Evolutionary conservation across 2,797 vertebrate genomes (phyloP).

Genomic region (Lacerta agilis): DNA sequence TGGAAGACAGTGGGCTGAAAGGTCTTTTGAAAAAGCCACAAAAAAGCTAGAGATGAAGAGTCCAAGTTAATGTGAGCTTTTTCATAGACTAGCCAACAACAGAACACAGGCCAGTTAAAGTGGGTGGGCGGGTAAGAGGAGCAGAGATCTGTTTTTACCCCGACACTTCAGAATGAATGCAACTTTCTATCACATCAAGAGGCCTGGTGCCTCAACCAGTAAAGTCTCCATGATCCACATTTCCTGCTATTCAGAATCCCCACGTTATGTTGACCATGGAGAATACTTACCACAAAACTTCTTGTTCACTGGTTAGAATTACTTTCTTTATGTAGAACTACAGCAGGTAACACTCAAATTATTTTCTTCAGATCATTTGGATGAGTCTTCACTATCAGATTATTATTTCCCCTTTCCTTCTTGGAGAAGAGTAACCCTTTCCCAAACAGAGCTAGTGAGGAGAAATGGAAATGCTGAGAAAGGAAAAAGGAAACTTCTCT

Average conservation of each 20-base stretch:
- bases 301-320: neutral
- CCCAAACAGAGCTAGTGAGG: neutral
- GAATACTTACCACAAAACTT: neutral
- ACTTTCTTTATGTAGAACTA: neutral
- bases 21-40: constrained; percentile 37
- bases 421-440: neutral
- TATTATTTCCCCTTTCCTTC: neutral
- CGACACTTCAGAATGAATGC: neutral
- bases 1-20: constrained; percentile 10
- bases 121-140: neutral
- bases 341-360: neutral
- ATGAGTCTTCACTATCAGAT: neutral
- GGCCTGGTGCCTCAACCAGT: neutral
- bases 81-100: constrained; percentile 40
- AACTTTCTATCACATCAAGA: neutral
- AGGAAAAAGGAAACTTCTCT: no score
- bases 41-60: constrained; percentile 49
- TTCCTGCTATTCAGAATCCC: neutral
- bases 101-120: constrained; percentile 52
- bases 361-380: neutral
- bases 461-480: no score
- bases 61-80: constrained; percentile 41
- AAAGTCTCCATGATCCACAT: neutral
- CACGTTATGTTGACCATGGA: neutral
- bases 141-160: neutral